Evolutionary conservation across 1,140 invertebrate genomes (phyloP).

Genomic region (Hyposmocoma kahamanoa): DNA sequence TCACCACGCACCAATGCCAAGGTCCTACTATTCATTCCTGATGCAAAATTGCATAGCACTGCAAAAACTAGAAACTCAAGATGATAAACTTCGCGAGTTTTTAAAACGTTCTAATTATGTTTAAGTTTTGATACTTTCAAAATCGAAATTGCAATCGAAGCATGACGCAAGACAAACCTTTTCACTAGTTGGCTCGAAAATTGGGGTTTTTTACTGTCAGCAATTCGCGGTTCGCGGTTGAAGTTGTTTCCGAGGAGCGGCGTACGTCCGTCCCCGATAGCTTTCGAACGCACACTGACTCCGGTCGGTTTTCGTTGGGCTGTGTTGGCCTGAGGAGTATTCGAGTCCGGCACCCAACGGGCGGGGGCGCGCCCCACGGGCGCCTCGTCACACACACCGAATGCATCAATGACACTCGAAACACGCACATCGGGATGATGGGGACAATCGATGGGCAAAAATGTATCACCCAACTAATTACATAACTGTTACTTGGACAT

Average conservation of each 20-base stretch:
- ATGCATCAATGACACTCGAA: slow-evolving; percentile 70
- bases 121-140: too few relatives aligned
- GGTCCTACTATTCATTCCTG: slow-evolving; percentile 59
- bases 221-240: slow-evolving; percentile 56
- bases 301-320: not conserved
- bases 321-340: too few relatives aligned
- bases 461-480: not conserved
- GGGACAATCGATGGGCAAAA: slow-evolving; percentile 50
- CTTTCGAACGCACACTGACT: slow-evolving; percentile 46
- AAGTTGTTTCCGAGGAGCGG: slow-evolving; percentile 35
- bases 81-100: slow-evolving; percentile 39
- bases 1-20: slow-evolving; percentile 60
- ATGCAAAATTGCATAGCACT: slow-evolving; percentile 49
- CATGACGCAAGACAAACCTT: slow-evolving; percentile 51
- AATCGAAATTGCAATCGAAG: slow-evolving; percentile 28
- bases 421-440: slow-evolving; percentile 55
- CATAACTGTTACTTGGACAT: too few relatives aligned
- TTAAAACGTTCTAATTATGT: slow-evolving; percentile 6
- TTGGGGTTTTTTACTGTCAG: slow-evolving; percentile 33
- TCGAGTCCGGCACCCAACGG: too few relatives aligned
- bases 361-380: too few relatives aligned
- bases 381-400: slow-evolving; percentile 57
- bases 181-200: slow-evolving; percentile 14
- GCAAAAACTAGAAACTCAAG: slow-evolving; percentile 52
- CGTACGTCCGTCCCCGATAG: slow-evolving; percentile 35